Conservation (phyloP, 2,797 vertebrate species). For the Neomorphus geoffroyi region DNA sequence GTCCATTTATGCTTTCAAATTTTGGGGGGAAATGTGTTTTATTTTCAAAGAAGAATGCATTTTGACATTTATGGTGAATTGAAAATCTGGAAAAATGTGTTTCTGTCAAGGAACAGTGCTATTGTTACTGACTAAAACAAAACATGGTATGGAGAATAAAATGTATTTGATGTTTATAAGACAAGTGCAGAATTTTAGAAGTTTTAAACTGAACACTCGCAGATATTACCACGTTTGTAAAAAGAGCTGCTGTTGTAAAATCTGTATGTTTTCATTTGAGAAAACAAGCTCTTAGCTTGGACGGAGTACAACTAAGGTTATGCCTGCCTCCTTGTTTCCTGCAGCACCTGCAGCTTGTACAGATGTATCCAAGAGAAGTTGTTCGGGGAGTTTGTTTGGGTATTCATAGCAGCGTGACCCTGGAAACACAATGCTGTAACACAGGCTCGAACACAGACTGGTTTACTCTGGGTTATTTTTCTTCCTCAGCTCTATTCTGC, state of each 20-base stretch:
- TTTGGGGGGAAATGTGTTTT: neutral
- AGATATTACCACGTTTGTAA: neutral
- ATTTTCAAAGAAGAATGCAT: neutral
- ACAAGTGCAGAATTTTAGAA: neutral
- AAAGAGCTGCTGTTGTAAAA: neutral
- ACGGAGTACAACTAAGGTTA: neutral
- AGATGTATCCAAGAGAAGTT: neutral
- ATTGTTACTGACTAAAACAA: neutral
- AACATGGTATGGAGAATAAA: neutral
- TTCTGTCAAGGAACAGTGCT: neutral
- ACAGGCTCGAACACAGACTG: neutral
- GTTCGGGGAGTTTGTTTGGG: neutral
- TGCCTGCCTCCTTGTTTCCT: neutral
- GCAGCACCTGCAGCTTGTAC: neutral
- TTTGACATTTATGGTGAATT: neutral
- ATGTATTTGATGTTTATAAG: neutral
- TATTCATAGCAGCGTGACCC: neutral
- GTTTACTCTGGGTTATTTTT: neutral
- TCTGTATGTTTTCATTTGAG: neutral
- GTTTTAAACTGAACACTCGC: neutral
- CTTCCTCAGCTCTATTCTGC: neutral
- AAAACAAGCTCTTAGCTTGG: neutral
- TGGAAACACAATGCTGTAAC: neutral
- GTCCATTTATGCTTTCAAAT: neutral
- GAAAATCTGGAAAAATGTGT: neutral